Base-by-base conservation (phyloP, 1,140 invertebrate genomes). In the Brachionus koreanus region DNA sequence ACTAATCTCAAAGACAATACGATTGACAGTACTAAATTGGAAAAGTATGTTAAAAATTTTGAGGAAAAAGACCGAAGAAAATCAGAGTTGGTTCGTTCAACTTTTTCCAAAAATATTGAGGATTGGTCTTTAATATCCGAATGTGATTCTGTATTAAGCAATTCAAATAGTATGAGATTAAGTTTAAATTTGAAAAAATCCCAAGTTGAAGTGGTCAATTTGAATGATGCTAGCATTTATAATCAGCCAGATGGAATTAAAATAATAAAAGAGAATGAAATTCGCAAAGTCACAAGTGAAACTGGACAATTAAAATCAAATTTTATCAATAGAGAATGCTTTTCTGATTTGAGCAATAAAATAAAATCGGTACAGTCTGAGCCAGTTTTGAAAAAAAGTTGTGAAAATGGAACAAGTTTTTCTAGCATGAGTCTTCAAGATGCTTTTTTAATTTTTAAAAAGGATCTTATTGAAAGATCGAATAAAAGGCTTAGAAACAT, bases 401-500 rank as follows among this genome's bases (percentile, higher is more conserved):
- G n/a, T 3, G 39, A 74, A 6, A 46, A 46, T 19, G 3, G 7
- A 9, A 0, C 33, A 5, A 69, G 65, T 74, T 57, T 79, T 35
- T 23, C n/a, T 25, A 61, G 33, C 25, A 79, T 79, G 46, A 79
- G 76, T 37, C 49, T 79, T 61, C 76, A 79, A 65, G 76, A 79
- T 19, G 76, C 76, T 9, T 79, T 79, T 37, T 29, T 37, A 25
- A 79, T 65, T n/a, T 79, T 79, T 19, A 79, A 79, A 61, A 39
- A 65, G 16, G 76, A 79, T 16, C 35, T 79, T 5, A 79, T 79
- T 25, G 39, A 79, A 43, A 10, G 76, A 9, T 79, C 76, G 5
- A 19, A 79, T 10, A 57, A 79, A 61, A n/a, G 76, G 7, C n/a
- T 79, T 9, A 42, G 33, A 25, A 35, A 23, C 3, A 79, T 79